These are phyloP conservation scores for Ceratoteleas bidentatus DNA, from an alignment of 1,140 invertebrate genomes.

Conservation along the genomic window DNA sequence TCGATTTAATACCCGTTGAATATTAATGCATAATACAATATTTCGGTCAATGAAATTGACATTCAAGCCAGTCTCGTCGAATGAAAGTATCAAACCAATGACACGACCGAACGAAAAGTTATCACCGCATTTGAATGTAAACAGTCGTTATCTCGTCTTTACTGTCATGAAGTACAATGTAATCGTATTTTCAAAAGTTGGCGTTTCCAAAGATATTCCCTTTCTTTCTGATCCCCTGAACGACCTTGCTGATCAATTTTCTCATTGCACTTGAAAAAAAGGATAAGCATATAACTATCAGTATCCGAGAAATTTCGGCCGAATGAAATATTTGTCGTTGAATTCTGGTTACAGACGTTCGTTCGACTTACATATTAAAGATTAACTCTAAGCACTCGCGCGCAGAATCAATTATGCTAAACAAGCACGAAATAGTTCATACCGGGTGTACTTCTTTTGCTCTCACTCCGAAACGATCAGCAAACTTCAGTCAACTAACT, in stretches of 20 bases:
- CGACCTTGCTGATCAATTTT: neutral
- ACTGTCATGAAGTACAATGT: slow-evolving; percentile 39
- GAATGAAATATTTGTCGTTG: slow-evolving; percentile 45
- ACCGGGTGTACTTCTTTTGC: slow-evolving; percentile 26
- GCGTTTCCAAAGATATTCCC: slow-evolving; percentile 27
- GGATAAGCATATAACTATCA: no score
- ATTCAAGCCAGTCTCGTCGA: slow-evolving; percentile 12
- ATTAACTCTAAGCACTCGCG: slow-evolving; percentile 31
- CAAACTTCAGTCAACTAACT: neutral
- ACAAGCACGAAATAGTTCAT: slow-evolving; percentile 26
- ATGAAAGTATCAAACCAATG: slow-evolving; percentile 45
- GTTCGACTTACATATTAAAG: slow-evolving; percentile 54
- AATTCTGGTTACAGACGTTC: slow-evolving; percentile 35
- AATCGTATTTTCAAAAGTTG: slow-evolving; percentile 46
- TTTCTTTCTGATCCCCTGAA: slow-evolving; percentile 4
- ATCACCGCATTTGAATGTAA: slow-evolving; percentile 46
- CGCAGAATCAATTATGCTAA: slow-evolving; percentile 47
- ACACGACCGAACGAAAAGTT: slow-evolving; percentile 50
- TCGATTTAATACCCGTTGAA: slow-evolving; percentile 1
- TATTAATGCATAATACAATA: slow-evolving; percentile 24
- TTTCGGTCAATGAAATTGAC: slow-evolving; percentile 41
- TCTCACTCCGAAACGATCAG: slow-evolving; percentile 22
- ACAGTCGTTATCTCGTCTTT: slow-evolving; percentile 52
- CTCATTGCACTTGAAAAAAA: neutral
- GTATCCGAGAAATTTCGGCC: neutral